Percentiles rank a stretch among this genome's conserved stretches.
Conservation (phyloP, 2,797 vertebrate genomes). For the Acanthopagrus latus region DNA sequence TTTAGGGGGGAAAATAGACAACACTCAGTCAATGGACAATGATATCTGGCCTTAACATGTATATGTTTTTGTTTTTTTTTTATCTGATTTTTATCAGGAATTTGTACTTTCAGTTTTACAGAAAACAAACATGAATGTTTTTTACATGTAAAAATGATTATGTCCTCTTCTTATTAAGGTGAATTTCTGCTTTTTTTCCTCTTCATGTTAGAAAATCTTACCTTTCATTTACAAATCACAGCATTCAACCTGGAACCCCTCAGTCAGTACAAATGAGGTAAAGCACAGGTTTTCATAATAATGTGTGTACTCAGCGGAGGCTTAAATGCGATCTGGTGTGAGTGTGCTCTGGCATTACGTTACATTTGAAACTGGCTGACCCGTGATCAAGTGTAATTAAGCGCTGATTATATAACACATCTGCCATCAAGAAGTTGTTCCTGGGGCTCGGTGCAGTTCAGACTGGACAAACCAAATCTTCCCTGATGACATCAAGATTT, state of each 20-base stretch:
- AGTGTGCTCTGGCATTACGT: conserved; percentile 23
- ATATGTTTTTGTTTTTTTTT: too few species aligned
- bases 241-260: conserved; percentile 33
- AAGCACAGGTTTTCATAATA: conserved; percentile 44
- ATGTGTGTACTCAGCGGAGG: conserved; percentile 29
- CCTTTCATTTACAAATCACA: conserved; percentile 45
- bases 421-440: conserved; percentile 71
- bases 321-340: conserved; percentile 46
- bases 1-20: neutral
- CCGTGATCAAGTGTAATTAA: conserved; percentile 57
- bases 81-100: neutral
- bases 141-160: neutral
- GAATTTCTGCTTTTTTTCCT: conserved; percentile 18
- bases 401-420: conserved; percentile 62
- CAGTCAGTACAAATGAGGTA: conserved; percentile 25
- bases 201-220: conserved; percentile 37
- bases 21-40: neutral
- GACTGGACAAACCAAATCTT: conserved; percentile 69
- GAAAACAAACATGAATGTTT: neutral
- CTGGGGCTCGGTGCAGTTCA: conserved; percentile 34
- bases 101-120: neutral
- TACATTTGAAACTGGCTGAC: conserved; percentile 30
- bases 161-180: neutral
- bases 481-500: conserved; percentile 72
- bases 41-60: neutral